These are phyloP conservation scores for Globodera rostochiensis DNA, from an alignment of 1,140 invertebrate species.

Conservation along the genomic window DNA sequence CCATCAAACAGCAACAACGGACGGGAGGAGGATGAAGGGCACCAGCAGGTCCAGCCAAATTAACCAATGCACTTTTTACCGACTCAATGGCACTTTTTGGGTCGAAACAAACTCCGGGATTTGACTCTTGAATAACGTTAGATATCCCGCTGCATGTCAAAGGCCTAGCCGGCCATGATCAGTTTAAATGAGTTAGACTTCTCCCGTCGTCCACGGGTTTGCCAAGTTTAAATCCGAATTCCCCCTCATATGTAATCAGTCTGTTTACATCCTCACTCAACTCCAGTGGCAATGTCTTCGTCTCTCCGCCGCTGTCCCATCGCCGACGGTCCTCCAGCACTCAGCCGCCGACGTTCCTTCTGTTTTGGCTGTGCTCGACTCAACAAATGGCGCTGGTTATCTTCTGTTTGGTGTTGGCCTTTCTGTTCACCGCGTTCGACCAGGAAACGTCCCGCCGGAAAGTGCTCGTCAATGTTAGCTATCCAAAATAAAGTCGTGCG, in stretches of 20 bases:
- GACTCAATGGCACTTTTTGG: too few relatives aligned
- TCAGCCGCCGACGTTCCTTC: neutral
- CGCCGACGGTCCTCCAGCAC: neutral
- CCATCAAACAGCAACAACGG: neutral
- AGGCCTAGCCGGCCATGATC: too few relatives aligned
- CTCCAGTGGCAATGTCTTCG: slow-evolving; percentile 4
- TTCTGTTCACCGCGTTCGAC: slow-evolving; percentile 39
- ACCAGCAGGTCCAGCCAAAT: neutral
- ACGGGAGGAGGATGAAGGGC: neutral
- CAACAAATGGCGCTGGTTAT: slow-evolving; percentile 22
- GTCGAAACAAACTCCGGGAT: too few relatives aligned
- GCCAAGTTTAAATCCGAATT: too few relatives aligned
- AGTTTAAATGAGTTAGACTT: too few relatives aligned
- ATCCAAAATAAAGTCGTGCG: too few relatives aligned
- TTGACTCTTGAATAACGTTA: too few relatives aligned
- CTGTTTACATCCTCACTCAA: too few relatives aligned
- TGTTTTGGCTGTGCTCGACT: slow-evolving; percentile 13
- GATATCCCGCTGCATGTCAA: too few relatives aligned
- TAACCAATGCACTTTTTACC: neutral
- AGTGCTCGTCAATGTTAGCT: slow-evolving; percentile 24
- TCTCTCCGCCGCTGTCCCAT: neutral
- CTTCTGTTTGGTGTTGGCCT: slow-evolving; percentile 30
- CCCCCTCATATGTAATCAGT: too few relatives aligned
- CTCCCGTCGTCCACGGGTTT: too few relatives aligned
- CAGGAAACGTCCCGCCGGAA: neutral